Conservation (phyloP, 2,888 invertebrate species). For the Bursaphelenchus okinawaensis region DNA sequence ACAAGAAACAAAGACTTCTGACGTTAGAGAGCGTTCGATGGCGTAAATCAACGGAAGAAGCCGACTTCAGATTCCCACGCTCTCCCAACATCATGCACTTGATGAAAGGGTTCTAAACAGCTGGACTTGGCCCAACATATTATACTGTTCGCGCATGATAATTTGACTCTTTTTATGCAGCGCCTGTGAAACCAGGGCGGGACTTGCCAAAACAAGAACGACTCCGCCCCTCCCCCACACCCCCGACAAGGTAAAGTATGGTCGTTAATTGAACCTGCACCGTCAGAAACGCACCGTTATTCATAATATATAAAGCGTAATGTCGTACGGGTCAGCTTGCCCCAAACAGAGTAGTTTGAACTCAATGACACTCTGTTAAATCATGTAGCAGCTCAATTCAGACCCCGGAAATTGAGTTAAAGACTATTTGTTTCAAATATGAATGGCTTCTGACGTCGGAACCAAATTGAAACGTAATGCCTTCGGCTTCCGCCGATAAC, state of each 20-base stretch:
- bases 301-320: not conserved
- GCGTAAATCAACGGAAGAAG: no score
- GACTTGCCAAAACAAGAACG: not conserved
- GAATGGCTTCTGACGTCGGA: not conserved
- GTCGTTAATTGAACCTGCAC: not conserved
- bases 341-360: no score
- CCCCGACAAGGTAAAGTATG: not conserved
- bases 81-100: no score
- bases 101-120: no score
- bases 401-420: not conserved
- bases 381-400: not conserved
- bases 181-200: not conserved
- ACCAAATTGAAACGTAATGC: constrained; percentile 7
- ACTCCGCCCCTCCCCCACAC: not conserved
- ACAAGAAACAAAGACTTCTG: no score
- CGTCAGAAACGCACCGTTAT: not conserved
- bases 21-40: no score
- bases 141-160: no score
- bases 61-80: no score
- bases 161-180: not conserved
- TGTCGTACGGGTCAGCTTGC: not conserved
- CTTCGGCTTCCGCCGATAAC: no score
- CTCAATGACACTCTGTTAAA: no score
- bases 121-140: no score
- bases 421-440: not conserved